A percentile compares a stretch with the other conserved stretches of the same genome.
Evolutionary conservation across 2,113 vertebrate species (phyloP).

Genomic region (Machaerirhynchus nigripectus): DNA sequence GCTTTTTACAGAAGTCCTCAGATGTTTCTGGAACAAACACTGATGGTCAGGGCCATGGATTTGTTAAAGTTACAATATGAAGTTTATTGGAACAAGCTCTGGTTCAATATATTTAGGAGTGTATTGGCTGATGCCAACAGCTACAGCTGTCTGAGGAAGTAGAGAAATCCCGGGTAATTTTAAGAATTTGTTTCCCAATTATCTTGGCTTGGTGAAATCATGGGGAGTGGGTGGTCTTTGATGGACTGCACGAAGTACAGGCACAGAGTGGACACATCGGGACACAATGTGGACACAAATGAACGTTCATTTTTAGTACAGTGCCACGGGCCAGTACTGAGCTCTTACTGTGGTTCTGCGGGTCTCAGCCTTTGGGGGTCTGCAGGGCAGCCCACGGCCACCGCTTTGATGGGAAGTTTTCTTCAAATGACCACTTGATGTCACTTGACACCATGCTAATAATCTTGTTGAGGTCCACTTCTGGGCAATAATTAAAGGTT

Average conservation of each 20-base stretch:
- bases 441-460: slow-evolving; percentile 13
- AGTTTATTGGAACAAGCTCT: background rate
- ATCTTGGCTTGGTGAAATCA: background rate
- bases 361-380: background rate
- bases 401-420: background rate
- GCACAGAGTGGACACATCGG: too few species aligned
- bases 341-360: background rate
- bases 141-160: background rate
- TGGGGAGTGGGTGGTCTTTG: background rate
- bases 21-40: background rate
- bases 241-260: accelerated
- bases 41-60: background rate
- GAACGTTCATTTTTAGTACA: background rate
- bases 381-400: background rate
- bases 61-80: background rate
- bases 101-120: background rate
- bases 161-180: background rate
- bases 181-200: background rate
- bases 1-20: background rate
- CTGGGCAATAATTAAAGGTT: background rate
- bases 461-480: background rate
- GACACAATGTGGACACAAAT: too few species aligned
- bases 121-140: background rate
- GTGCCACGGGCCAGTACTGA: background rate
- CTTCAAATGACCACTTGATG: slow-evolving; percentile 33